These are phyloP conservation scores for Proteles cristata DNA, from an alignment of 2,113 vertebrate genomes.

Conservation along the genomic window DNA sequence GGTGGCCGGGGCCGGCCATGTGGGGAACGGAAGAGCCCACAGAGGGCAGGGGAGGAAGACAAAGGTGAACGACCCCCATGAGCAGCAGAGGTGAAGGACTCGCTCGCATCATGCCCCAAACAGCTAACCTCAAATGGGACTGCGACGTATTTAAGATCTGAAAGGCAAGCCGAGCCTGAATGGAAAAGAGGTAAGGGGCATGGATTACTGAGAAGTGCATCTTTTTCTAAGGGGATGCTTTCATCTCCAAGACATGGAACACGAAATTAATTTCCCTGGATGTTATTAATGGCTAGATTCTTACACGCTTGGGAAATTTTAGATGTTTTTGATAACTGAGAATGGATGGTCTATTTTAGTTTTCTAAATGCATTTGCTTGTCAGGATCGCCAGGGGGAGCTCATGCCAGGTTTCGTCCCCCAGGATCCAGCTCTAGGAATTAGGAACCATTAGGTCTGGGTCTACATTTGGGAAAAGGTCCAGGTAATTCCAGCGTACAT, in stretches of 20 bases:
- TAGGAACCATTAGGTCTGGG: not conserved
- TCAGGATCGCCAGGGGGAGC: not conserved
- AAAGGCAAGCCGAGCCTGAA: not conserved
- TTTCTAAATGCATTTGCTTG: not conserved
- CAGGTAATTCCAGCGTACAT: not conserved
- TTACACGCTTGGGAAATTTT: not conserved
- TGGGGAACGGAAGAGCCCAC: not conserved
- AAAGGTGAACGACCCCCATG: not conserved
- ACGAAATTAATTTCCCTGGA: not conserved
- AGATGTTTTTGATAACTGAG: not conserved
- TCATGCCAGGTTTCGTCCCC: too few species aligned
- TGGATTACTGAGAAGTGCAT: not conserved
- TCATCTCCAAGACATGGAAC: too few species aligned
- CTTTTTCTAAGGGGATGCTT: not conserved
- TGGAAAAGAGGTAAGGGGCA: not conserved
- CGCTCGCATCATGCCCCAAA: not conserved
- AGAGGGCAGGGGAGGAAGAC: not conserved
- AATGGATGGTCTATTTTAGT: not conserved
- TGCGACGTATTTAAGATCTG: not conserved
- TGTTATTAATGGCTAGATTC: not conserved
- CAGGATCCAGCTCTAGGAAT: not conserved
- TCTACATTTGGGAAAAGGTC: not conserved
- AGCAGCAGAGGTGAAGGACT: accelerated
- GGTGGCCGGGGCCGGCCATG: not conserved
- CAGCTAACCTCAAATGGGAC: not conserved